phyloP scores from a whole-genome alignment of 37 sponge, comb jelly and placozoan genomes.

The Bolinopsis microptera region DNA sequence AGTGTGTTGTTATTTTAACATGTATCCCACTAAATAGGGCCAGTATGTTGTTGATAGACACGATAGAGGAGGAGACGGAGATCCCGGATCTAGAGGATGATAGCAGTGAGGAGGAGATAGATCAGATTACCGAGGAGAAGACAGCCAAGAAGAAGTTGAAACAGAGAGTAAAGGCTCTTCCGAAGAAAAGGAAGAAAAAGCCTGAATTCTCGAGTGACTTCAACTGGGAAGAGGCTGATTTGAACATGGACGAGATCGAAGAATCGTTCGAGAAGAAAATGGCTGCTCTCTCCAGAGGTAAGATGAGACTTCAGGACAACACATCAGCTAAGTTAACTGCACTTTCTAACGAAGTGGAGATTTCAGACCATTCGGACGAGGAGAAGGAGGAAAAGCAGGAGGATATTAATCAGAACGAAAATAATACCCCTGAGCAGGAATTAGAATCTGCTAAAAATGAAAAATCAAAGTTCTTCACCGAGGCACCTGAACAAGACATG shows the following conservation, averaged over 20 bases:
- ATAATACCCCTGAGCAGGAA: neutral
- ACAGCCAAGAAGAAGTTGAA: neutral
- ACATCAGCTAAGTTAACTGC: neutral
- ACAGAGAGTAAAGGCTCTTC: slow-evolving; percentile 31
- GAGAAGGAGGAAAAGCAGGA: slow-evolving; percentile 64
- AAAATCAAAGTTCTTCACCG: slow-evolving; percentile 75
- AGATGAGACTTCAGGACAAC: neutral
- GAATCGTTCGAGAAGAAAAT: neutral
- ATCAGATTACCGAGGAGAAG: slow-evolving; percentile 71
- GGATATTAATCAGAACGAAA: slow-evolving; percentile 28
- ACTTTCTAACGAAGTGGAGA: slow-evolving; percentile 56
- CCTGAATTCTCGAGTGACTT: neutral
- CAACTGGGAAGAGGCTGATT: neutral
- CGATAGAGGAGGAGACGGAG: slow-evolving; percentile 81
- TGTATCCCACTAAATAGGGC: too few species aligned
- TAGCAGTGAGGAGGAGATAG: slow-evolving; percentile 69
- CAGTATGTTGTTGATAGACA: slow-evolving; percentile 69
- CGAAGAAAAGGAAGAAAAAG: slow-evolving; percentile 17
- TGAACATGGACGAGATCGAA: neutral
- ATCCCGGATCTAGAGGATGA: slow-evolving; percentile 55
- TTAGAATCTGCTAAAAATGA: slow-evolving; percentile 44
- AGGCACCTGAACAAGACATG: slow-evolving; percentile 69
- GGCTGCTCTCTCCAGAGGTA: neutral
- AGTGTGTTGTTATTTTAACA: too few species aligned
- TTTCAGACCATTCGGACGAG: neutral